phyloP scores from a whole-genome alignment of 2,888 invertebrate genomes.

The Phasia obesa region DNA sequence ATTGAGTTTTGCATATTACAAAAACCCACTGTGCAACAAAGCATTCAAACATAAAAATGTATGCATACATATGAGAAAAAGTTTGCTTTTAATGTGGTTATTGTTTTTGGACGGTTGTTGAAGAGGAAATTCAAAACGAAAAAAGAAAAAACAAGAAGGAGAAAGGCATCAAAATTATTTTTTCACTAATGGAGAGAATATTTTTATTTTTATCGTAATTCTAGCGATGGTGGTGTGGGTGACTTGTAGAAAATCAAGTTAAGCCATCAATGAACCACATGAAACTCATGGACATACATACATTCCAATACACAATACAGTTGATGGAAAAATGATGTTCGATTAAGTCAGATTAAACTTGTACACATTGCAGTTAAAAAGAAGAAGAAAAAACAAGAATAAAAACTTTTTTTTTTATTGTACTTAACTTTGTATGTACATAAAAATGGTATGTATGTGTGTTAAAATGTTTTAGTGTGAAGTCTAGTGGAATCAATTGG shows the following conservation, averaged over 20 bases:
- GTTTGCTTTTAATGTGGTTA: slow-evolving; percentile 40
- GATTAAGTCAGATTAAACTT: slow-evolving; percentile 68
- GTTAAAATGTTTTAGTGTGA: slow-evolving; percentile 35
- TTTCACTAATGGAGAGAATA: slow-evolving; percentile 15
- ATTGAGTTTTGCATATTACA: neutral
- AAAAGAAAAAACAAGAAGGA: slow-evolving; percentile 29
- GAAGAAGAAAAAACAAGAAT: too few relatives aligned
- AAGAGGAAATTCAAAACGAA: slow-evolving; percentile 36
- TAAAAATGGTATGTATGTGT: slow-evolving; percentile 2
- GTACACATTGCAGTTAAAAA: slow-evolving; percentile 53
- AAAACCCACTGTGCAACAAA: slow-evolving; percentile 3
- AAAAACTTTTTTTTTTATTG: slow-evolving; percentile 26
- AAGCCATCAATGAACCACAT: slow-evolving; percentile 66
- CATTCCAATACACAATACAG: slow-evolving; percentile 19
- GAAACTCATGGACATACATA: neutral
- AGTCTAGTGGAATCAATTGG: slow-evolving; percentile 71
- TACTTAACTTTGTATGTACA: slow-evolving; percentile 16
- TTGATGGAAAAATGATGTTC: slow-evolving; percentile 72
- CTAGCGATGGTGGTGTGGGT: slow-evolving; percentile 33
- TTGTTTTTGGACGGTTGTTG: neutral
- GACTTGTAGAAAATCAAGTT: slow-evolving; percentile 67
- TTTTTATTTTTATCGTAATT: slow-evolving; percentile 40
- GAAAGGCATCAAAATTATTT: slow-evolving; percentile 16
- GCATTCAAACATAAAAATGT: slow-evolving; percentile 47
- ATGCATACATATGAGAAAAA: slow-evolving; percentile 68